Evolutionary conservation across 2,888 invertebrate species (phyloP).

Genomic region (Agriopis aurantiaria): DNA sequence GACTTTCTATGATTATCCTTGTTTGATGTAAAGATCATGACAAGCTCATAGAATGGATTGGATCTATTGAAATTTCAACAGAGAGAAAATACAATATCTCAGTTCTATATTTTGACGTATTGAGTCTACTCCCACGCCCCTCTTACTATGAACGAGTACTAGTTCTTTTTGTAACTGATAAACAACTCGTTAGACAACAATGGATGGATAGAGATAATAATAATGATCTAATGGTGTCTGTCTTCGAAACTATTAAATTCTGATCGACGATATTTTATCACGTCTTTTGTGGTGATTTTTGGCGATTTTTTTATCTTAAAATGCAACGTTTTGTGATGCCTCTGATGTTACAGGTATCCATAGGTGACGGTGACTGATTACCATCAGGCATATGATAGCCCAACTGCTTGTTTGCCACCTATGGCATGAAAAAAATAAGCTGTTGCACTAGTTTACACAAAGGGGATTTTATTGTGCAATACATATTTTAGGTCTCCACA

Average conservation of each 20-base stretch:
- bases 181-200: slow-evolving; percentile 29
- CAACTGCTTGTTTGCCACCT: too few relatives aligned
- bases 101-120: slow-evolving; percentile 22
- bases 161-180: slow-evolving; percentile 14
- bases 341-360: too few relatives aligned
- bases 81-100: neutral
- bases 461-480: too few relatives aligned
- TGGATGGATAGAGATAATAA: slow-evolving; percentile 21
- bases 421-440: too few relatives aligned
- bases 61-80: neutral
- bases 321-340: too few relatives aligned
- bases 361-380: too few relatives aligned
- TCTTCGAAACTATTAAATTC: slow-evolving; percentile 18
- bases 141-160: slow-evolving; percentile 17
- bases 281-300: neutral
- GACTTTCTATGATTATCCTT: neutral
- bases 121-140: slow-evolving; percentile 29
- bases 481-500: too few relatives aligned
- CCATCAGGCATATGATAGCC: too few relatives aligned
- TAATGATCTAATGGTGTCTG: slow-evolving; percentile 9
- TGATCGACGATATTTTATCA: slow-evolving; percentile 11
- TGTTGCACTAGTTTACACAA: too few relatives aligned
- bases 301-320: too few relatives aligned
- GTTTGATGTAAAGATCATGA: neutral
- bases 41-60: neutral